Evolutionary conservation across 1,140 invertebrate species (phyloP), one percentile per base, ranked within the genome.

Genomic region (Meteorus sp.): DNA sequence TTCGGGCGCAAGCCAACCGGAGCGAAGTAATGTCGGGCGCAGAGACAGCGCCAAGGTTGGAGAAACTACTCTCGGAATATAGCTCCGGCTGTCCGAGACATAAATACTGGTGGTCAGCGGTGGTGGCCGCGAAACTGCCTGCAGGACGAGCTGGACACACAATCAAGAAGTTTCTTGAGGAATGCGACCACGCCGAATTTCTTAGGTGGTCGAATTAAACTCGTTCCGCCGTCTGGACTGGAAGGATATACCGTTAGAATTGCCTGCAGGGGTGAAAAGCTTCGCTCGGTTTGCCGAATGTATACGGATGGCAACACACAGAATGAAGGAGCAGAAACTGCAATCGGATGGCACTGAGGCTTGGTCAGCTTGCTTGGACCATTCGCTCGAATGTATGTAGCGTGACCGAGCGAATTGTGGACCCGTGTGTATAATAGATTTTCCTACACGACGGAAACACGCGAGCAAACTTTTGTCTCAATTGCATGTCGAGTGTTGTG

Each of bases 131-230:
- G 65, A 66, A 70, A 71, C 69, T 70, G 64, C 51, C 51, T 17
- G 41, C 29, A 22, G 51, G 63, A 67, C 51, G 47, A 62, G 56
- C 62, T 61, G 64, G 68, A 73, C 71, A 74, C 66, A 71, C 73
- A 75, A 75, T 75, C 73, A 75, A 50, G 63, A 75, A 75, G 69
- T 75, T 75, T 67, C 62, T 64, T 70, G 64, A 68, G 73, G 71
- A 73, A 75, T 75, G 73, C 63, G 64, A 73, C 70, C 70, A 59
- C 65, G 62, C 31, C 59, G 63, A 66, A 72, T 72, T 75, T 75
- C 73, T 75, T 75, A 72, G 68, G 56, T 56, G 65, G 61, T 66
- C 64, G 68, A 75, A 75, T 75, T 75, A 75, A 73, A 75, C 68
- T 70, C 66, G 66, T 67, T 67, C 64, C 60, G 59, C 23, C 61